phyloP scores from a whole-genome alignment of 2,888 invertebrate species.

The Polymixis lichenea region DNA sequence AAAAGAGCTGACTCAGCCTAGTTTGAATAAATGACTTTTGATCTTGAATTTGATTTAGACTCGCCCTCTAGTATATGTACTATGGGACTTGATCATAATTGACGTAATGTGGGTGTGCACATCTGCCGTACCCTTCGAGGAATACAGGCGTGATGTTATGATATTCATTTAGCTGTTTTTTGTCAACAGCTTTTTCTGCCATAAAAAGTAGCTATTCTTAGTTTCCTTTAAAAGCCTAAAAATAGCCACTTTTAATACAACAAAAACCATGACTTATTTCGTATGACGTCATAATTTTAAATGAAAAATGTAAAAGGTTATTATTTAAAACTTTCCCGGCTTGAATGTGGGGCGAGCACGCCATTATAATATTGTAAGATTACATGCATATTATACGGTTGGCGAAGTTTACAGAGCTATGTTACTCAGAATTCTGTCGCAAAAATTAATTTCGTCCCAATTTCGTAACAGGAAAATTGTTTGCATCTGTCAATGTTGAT shows the following conservation, averaged over 20 bases:
- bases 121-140: no score
- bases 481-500: conserved; percentile 13
- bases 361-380: conserved; percentile 56
- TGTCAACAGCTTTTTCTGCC: not conserved
- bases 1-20: no score
- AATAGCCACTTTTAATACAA: conserved; percentile 14
- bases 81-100: no score
- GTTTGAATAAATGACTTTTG: no score
- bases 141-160: no score
- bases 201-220: not conserved
- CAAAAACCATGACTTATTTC: conserved; percentile 45
- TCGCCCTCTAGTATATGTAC: no score
- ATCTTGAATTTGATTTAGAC: no score
- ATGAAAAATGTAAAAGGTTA: conserved; percentile 64
- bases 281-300: conserved; percentile 56
- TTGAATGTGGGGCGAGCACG: conserved; percentile 58
- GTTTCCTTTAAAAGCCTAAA: not conserved
- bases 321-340: conserved; percentile 61
- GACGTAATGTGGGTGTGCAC: no score
- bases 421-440: conserved; percentile 17
- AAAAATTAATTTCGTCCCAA: conserved; percentile 24
- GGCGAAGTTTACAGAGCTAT: conserved; percentile 35
- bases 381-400: conserved; percentile 43
- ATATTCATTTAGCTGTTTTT: not conserved
- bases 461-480: conserved; percentile 36